Base-by-base conservation (phyloP, 2,113 vertebrate genomes). In the Paracanthobrama guichenoti region DNA sequence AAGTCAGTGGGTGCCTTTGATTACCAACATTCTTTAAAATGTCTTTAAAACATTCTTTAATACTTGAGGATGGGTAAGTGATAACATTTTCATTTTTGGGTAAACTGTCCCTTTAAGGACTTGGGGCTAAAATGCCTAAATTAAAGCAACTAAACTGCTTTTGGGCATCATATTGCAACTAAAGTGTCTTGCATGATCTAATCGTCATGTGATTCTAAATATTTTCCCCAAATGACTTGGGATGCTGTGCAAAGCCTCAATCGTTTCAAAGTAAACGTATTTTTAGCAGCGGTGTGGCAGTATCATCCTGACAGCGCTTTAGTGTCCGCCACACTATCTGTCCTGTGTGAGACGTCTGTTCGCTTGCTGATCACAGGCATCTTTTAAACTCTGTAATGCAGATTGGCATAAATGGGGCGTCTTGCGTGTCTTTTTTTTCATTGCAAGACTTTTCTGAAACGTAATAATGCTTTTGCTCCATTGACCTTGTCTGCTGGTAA, bases 241-340 rank as follows among this genome's bases (percentile, higher is more conserved):
- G 69, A 73, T 26, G 69, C 69, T 72, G 69, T 42, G 42, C 69
- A 48, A 24, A 46, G 71, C 22, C 3, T 73, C 71, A 73, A n/a
- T 48, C 71, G 28, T 73, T 73, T 73, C 6, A 26, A 73, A 48
- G 26, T 4, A 16, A 14, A 16, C n/a, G n/a, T 73, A 73, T 73
- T 24, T 73, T 73, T 73, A 73, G 42, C 69, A 44, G n/a, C 16
- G 42, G 42, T 8, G 4, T 46, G 11, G 26, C 13, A 18, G 62
- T 48, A 7, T 48, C 22, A 48, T 73, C n/a, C 71, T 48, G 12
- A 73, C 71, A 48, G 42, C 6, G 11, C 42, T 48, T 48, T 16
- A 48, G 42, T 73, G 71, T 73, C 42, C 6, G 42, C 48, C 22
- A 62, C 24, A 12, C 59, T 26, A 26, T 62, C 18, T 3, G 18